Evolutionary conservation across 2,113 vertebrate genomes (phyloP).

Genomic region (Tyto alba): DNA sequence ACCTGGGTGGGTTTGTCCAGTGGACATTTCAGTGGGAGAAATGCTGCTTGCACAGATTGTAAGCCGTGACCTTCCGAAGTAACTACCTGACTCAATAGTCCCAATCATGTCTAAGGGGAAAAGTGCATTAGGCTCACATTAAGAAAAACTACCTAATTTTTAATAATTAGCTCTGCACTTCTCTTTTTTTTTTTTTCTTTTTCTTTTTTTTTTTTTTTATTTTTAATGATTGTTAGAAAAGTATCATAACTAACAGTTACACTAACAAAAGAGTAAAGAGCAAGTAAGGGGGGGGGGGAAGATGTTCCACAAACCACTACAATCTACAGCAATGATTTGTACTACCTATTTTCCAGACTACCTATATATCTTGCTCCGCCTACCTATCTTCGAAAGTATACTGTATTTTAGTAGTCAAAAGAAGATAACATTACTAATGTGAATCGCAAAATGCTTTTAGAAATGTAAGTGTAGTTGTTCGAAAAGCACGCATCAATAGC

Average conservation of each 20-base stretch:
- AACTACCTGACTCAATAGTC: conserved; percentile 77
- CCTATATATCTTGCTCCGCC: conserved; percentile 74
- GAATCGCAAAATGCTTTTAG: conserved; percentile 58
- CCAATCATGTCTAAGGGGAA: conserved; percentile 31
- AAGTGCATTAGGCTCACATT: conserved; percentile 63
- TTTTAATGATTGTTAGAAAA: not conserved
- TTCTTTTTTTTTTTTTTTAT: not conserved
- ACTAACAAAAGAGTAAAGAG: conserved; percentile 21
- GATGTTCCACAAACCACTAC: conserved; percentile 60
- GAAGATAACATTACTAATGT: conserved; percentile 53
- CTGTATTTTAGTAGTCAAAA: conserved; percentile 65
- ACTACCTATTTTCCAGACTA: conserved; percentile 82
- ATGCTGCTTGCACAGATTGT: conserved; percentile 54
- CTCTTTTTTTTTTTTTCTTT: not conserved
- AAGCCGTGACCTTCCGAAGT: conserved; percentile 44
- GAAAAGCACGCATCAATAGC: conserved; percentile 52
- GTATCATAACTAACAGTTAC: conserved; percentile 38
- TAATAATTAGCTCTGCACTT: conserved; percentile 64
- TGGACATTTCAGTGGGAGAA: conserved; percentile 30
- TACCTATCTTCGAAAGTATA: conserved; percentile 66
- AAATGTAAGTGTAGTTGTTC: conserved; percentile 23
- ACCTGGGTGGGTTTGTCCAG: not conserved
- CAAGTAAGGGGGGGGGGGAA: not conserved
- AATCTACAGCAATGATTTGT: conserved; percentile 55
- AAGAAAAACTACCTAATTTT: conserved; percentile 78